A percentile compares a stretch with the other conserved stretches of the same genome.
Evolutionary conservation across 2,797 vertebrate species (phyloP).

Genomic region (Arrhamphus sclerolepis): DNA sequence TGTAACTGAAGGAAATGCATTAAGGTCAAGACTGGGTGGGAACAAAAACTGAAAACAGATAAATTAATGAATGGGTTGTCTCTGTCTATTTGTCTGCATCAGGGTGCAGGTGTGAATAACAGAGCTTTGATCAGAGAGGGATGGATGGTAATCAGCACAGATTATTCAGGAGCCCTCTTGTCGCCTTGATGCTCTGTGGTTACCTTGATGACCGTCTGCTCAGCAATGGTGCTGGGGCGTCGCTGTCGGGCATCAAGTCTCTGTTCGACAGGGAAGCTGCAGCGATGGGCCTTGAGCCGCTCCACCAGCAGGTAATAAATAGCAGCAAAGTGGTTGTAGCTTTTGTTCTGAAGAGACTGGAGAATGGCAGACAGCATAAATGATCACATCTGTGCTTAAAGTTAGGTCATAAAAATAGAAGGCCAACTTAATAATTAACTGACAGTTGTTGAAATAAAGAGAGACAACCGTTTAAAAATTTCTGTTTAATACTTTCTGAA

Average conservation of each 20-base stretch:
- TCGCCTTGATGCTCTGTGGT: slow-evolving; percentile 20
- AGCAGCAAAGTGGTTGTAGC: slow-evolving; percentile 99
- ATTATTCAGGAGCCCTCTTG: slow-evolving; percentile 42
- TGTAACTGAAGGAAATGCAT: slow-evolving; percentile 28
- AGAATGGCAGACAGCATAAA: slow-evolving; percentile 32
- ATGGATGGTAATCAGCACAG: slow-evolving; percentile 35
- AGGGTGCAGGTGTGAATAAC: slow-evolving; percentile 66
- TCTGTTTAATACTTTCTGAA: slow-evolving; percentile 25
- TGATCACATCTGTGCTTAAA: not conserved
- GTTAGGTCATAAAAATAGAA: too few relatives aligned
- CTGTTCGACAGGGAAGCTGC: slow-evolving; percentile 96
- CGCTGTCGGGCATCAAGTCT: slow-evolving; percentile 93
- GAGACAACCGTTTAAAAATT: slow-evolving; percentile 33
- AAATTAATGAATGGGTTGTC: slow-evolving; percentile 36
- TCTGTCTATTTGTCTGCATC: slow-evolving; percentile 39
- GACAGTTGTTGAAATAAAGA: slow-evolving; percentile 22
- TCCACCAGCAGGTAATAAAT: slow-evolving; percentile 98
- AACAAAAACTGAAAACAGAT: slow-evolving; percentile 37
- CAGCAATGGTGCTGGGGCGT: slow-evolving; percentile 93
- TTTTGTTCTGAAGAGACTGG: slow-evolving; percentile 98
- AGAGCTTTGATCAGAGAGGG: slow-evolving; percentile 66
- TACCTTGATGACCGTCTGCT: slow-evolving; percentile 97
- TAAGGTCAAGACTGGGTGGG: slow-evolving; percentile 53
- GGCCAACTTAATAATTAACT: too few relatives aligned
- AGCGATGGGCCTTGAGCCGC: slow-evolving; percentile 94